Evolutionary conservation across 2,888 invertebrate species (phyloP).

Genomic region (Zonitis immaculata): DNA sequence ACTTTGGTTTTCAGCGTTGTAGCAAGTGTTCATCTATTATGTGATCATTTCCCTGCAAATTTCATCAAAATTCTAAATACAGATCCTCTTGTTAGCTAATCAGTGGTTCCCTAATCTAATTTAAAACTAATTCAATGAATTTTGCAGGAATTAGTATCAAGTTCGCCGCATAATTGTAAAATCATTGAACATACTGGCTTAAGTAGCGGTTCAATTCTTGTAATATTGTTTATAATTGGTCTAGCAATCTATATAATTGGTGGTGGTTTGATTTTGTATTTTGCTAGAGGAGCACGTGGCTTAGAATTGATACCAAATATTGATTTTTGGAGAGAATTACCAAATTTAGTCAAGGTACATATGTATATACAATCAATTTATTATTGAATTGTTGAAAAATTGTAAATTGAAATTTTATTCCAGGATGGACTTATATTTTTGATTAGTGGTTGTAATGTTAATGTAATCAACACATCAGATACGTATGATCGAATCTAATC

Average conservation of each 20-base stretch:
- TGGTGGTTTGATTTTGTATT: slow-evolving; percentile 62
- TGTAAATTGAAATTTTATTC: slow-evolving; percentile 34
- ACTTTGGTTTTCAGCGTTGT: slow-evolving; percentile 17
- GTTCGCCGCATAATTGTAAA: slow-evolving; percentile 53
- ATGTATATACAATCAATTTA: slow-evolving; percentile 1
- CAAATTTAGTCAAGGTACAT: slow-evolving; percentile 63
- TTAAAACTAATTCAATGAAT: too few relatives aligned
- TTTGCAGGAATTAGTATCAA: slow-evolving; percentile 49
- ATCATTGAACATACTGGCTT: slow-evolving; percentile 47
- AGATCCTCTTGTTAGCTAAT: slow-evolving; percentile 17
- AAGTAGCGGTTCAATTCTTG: slow-evolving; percentile 60
- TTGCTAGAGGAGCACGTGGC: slow-evolving; percentile 67
- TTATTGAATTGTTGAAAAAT: slow-evolving; percentile 14
- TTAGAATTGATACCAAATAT: slow-evolving; percentile 70
- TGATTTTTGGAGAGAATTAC: slow-evolving; percentile 67
- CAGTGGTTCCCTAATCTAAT: too few relatives aligned
- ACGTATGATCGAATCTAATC: slow-evolving; percentile 53
- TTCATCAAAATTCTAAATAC: slow-evolving; percentile 25
- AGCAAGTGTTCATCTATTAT: slow-evolving; percentile 25
- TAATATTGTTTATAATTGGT: slow-evolving; percentile 59
- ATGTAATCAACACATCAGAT: slow-evolving; percentile 38
- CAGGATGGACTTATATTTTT: slow-evolving; percentile 63
- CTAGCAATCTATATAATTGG: slow-evolving; percentile 59
- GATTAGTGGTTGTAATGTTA: slow-evolving; percentile 57
- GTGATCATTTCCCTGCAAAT: slow-evolving; percentile 22